These are phyloP conservation scores for Ormyrus rosae DNA, from an alignment of 2,888 invertebrate genomes.

Conservation along the genomic window DNA sequence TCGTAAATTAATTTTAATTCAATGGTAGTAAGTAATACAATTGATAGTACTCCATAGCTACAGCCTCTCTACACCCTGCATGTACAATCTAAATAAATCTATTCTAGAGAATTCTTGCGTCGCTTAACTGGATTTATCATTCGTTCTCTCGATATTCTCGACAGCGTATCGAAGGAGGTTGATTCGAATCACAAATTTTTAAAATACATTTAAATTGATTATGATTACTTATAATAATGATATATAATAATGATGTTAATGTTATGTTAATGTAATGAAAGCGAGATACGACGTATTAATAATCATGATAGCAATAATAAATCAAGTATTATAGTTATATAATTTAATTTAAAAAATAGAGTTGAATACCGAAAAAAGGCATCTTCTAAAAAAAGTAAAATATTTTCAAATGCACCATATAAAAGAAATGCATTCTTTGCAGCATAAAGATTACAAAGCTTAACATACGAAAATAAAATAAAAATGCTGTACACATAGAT, in stretches of 20 bases:
- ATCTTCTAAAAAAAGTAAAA: too few species aligned
- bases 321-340: too few species aligned
- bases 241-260: neutral
- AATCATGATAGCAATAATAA: too few species aligned
- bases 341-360: too few species aligned
- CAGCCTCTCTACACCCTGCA: constrained; percentile 64
- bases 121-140: constrained; percentile 24
- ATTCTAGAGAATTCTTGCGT: constrained; percentile 45
- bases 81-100: constrained; percentile 62
- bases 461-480: neutral
- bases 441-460: too few species aligned
- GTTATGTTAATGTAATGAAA: neutral
- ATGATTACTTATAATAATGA: neutral
- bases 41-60: constrained; percentile 63
- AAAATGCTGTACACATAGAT: neutral
- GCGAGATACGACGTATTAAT: too few species aligned
- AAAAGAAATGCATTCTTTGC: too few species aligned
- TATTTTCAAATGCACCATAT: too few species aligned
- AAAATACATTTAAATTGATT: too few species aligned
- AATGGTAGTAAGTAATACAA: constrained; percentile 63
- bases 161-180: constrained; percentile 23
- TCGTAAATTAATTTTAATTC: constrained; percentile 59
- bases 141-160: neutral
- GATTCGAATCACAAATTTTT: neutral
- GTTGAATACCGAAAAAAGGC: too few species aligned